These are phyloP conservation scores for Latrodectus elegans DNA, from an alignment of 2,888 invertebrate genomes.

Conservation along the genomic window DNA sequence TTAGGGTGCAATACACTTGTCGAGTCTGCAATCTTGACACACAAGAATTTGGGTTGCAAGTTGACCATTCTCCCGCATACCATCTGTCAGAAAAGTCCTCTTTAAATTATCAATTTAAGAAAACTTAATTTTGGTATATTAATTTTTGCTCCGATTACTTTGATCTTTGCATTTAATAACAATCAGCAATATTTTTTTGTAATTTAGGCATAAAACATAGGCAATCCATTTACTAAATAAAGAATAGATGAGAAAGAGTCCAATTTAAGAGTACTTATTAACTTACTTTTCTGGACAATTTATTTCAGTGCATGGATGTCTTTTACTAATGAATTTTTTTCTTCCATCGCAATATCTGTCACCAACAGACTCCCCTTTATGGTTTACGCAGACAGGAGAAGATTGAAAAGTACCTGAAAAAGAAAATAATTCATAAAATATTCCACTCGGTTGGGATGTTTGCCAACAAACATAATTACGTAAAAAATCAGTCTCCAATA, in stretches of 20 bases:
- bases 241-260: too few species aligned
- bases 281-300: slow-evolving; percentile 22
- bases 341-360: slow-evolving; percentile 16
- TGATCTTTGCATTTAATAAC: too few species aligned
- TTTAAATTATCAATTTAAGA: too few species aligned
- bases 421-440: neutral
- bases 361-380: neutral
- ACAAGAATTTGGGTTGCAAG: slow-evolving; percentile 25
- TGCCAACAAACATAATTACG: too few species aligned
- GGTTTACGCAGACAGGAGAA: slow-evolving; percentile 16
- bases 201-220: too few species aligned
- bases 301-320: slow-evolving; percentile 3
- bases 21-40: slow-evolving; percentile 23
- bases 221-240: too few species aligned
- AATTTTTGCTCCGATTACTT: too few species aligned
- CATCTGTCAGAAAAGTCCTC: slow-evolving; percentile 1
- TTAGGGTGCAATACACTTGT: slow-evolving; percentile 21
- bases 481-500: too few species aligned
- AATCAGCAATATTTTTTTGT: too few species aligned
- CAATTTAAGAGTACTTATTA: too few species aligned
- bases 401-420: slow-evolving; percentile 22
- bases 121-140: too few species aligned
- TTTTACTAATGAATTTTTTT: neutral
- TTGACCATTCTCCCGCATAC: slow-evolving; percentile 44
- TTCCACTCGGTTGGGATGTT: too few species aligned